These are phyloP conservation scores for Crioceris asparagi DNA, from an alignment of 2,888 invertebrate species.

Conservation along the genomic window DNA sequence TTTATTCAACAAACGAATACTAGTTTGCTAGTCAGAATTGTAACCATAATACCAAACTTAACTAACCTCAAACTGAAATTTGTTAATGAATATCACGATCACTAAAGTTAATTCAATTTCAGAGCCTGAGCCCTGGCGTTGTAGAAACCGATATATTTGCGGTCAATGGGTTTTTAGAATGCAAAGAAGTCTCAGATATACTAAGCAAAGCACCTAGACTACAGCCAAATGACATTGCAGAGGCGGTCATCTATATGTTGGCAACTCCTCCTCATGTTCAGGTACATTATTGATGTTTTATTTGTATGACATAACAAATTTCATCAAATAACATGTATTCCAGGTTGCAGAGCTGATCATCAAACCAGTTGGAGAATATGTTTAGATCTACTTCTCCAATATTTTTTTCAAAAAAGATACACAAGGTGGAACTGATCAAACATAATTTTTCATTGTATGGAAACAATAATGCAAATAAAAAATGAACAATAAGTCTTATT, in stretches of 20 bases:
- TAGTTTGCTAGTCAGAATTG: no score
- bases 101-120: conserved; percentile 7
- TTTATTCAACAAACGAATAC: no score
- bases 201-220: neutral
- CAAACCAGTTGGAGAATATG: neutral
- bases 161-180: neutral
- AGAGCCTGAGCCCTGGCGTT: conserved; percentile 23
- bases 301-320: neutral
- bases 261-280: conserved; percentile 8
- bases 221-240: conserved; percentile 1
- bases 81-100: no score
- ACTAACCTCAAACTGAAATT: no score
- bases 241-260: neutral
- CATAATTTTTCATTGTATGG: no score
- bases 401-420: no score
- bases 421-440: no score
- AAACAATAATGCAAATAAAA: no score
- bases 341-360: conserved; percentile 1
- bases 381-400: no score
- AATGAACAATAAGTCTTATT: no score
- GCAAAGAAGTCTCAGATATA: neutral
- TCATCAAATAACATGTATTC: no score
- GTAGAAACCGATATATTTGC: conserved; percentile 17
- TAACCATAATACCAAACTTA: no score
- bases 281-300: neutral